Base-by-base conservation (phyloP, 1,140 invertebrate species). In the Leptinotarsa texana region DNA sequence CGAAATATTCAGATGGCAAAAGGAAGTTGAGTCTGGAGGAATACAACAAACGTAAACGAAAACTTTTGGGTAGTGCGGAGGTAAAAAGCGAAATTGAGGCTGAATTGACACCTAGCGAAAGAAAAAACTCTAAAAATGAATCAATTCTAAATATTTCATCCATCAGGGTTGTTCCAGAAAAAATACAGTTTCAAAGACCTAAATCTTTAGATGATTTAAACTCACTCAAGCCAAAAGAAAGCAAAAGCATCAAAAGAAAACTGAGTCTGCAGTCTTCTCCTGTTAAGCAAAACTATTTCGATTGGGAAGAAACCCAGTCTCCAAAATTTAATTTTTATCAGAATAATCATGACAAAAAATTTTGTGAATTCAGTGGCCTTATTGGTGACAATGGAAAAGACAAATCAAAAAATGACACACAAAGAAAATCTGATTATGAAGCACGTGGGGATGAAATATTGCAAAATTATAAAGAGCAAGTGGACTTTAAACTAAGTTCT, bases 381-480 rank as follows among this genome's bases (percentile, higher is more conserved):
- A 74, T 78, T 65, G 72, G 74, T 24, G 72, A 57, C 74, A 75
- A 73, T 68, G 21, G 33, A 65, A 69, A 69, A 18, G 24, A 49
- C 42, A 69, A 77, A 70, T 71, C 63, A 33, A 76, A 77, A 74
- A 66, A 70, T 4, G 73, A 78, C 3, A 79, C 79, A 47, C 74
- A 81, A 69, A 63, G 73, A 69, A 75, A 62, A 62, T 47, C 74
- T 51, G 69, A 24, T 72, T 48, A 42, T 42, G 62, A 75, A 22
- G 42, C 24, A 22, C 63, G 67, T 24, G 74, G 74, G 61, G 77
- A 81, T 63, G 75, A 75, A 49, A 79, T 65, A 24, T 66, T 82
- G 22, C 78, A 82, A 66, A 79, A 79, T 49, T 81, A 81, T 72
- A 81, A 80, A 65, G 78, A 82, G 15, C 76, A 74, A 63, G 80